Conservation (phyloP, 2,113 vertebrate genomes). For the Dromaius novaehollandiae region DNA sequence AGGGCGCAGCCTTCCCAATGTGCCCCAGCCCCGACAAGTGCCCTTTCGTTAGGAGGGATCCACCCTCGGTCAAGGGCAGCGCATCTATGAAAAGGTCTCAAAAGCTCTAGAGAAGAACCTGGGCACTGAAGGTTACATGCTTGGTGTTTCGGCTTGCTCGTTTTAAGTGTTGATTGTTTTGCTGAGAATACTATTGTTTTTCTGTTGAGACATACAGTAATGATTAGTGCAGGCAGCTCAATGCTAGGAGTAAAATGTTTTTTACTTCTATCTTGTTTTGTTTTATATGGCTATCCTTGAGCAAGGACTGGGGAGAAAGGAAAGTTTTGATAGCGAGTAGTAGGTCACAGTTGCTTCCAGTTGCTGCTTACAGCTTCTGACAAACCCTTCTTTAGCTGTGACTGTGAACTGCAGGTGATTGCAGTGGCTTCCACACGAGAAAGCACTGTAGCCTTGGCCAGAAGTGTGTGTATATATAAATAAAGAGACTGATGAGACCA, state of each 20-base stretch:
- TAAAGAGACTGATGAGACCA: neutral
- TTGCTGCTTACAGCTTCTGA: neutral
- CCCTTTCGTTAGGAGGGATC: fast-evolving
- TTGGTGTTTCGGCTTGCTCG: neutral
- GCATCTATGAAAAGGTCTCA: neutral
- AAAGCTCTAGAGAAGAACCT: neutral
- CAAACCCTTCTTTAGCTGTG: neutral
- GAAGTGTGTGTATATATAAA: neutral
- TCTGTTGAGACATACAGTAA: fast-evolving
- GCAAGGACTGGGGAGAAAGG: neutral
- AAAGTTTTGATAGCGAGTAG: neutral
- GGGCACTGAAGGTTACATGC: neutral
- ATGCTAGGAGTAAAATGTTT: neutral
- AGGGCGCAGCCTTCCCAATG: neutral
- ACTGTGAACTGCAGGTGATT: fast-evolving
- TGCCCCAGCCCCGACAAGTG: neutral
- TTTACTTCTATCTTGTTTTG: neutral
- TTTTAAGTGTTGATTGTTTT: neutral
- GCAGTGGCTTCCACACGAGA: neutral
- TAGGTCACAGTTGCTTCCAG: neutral
- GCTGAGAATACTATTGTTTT: neutral
- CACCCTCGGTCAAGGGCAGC: too few species aligned
- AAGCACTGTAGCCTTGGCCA: neutral
- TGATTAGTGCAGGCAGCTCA: neutral
- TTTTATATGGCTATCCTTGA: neutral